Percentiles rank a stretch among this genome's conserved stretches.
phyloP scores from a whole-genome alignment of 2,797 vertebrate species.

The Hemitrygon akajei region DNA sequence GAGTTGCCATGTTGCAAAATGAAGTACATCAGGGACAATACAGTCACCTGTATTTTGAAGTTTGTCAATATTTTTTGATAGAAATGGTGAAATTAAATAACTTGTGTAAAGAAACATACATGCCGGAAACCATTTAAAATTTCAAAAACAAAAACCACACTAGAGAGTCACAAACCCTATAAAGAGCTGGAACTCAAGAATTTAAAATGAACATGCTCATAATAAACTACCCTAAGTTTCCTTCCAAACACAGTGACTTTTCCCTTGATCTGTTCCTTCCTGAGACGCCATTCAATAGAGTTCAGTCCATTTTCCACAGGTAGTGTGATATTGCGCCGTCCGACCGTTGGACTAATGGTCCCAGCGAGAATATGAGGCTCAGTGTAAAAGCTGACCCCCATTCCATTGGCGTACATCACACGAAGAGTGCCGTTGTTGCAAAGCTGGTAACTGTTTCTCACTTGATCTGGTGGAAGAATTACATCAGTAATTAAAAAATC shows the following conservation, averaged over 20 bases:
- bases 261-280: constrained; percentile 96
- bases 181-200: background rate
- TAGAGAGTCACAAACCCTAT: background rate
- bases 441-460: constrained; percentile 97
- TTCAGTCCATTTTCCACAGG: constrained; percentile 96
- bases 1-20: background rate
- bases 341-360: constrained; percentile 91
- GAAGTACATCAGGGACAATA: background rate
- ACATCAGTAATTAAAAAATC: background rate
- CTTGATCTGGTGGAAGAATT: constrained; percentile 72
- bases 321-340: constrained; percentile 95
- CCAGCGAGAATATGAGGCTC: constrained; percentile 95
- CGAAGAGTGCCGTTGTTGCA: constrained; percentile 94
- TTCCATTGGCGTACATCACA: constrained; percentile 96
- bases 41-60: background rate
- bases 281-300: constrained; percentile 96
- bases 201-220: background rate
- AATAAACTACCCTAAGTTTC: constrained; percentile 78
- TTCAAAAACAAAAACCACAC: background rate
- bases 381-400: constrained; percentile 98
- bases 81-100: background rate
- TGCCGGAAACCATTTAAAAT: background rate
- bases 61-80: background rate
- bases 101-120: background rate
- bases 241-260: constrained; percentile 95